A percentile compares a stretch with the other conserved stretches of the same genome.
Evolutionary conservation across 2,888 invertebrate genomes (phyloP).

Genomic region (Tenthredo scrophulariae): DNA sequence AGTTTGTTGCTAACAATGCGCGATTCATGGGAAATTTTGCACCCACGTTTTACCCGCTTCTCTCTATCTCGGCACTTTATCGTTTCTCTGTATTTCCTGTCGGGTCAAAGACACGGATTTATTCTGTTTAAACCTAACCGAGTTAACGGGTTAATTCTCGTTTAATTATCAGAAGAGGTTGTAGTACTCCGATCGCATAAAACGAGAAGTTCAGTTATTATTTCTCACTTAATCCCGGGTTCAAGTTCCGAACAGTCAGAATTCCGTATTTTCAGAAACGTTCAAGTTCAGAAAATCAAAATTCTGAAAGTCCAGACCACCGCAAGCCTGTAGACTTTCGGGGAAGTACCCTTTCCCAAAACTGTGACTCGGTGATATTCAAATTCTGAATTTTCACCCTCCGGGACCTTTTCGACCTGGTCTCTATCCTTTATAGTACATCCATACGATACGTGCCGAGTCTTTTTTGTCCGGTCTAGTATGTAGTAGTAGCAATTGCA

Average conservation of each 20-base stretch:
- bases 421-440: neutral
- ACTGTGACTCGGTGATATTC: too few relatives aligned
- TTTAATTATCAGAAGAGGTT: neutral
- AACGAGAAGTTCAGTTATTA: neutral
- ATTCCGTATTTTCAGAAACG: too few relatives aligned
- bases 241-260: too few relatives aligned
- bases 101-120: neutral
- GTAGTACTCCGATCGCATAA: neutral
- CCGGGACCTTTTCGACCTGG: too few relatives aligned
- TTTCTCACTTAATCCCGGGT: neutral
- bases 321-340: too few relatives aligned
- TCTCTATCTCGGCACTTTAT: neutral
- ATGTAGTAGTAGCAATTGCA: neutral
- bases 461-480: neutral
- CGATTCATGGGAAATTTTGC: neutral
- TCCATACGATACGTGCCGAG: neutral
- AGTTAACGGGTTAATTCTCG: constrained; percentile 8
- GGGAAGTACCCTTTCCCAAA: too few relatives aligned
- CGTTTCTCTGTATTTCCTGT: neutral
- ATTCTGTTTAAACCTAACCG: neutral
- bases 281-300: too few relatives aligned
- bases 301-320: too few relatives aligned
- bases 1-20: neutral
- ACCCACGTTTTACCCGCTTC: neutral
- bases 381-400: too few relatives aligned